A percentile compares a stretch with the other conserved stretches of the same genome.
phyloP scores from a whole-genome alignment of 2,113 vertebrate species.

The Penelope pileata region DNA sequence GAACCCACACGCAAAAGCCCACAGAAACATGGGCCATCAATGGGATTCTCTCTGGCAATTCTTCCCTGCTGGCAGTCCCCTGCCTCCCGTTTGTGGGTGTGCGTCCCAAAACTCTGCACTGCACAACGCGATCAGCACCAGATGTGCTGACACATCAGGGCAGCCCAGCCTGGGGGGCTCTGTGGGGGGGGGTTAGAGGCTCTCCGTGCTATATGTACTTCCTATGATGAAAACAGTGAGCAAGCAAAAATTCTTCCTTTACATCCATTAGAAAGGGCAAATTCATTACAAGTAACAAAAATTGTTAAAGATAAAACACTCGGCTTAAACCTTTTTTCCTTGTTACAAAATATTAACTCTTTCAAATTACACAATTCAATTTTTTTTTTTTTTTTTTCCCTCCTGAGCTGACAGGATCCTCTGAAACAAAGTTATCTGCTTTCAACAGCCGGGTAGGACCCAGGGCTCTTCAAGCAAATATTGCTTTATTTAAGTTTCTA shows the following conservation, averaged over 20 bases:
- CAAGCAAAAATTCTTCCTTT: constrained; percentile 31
- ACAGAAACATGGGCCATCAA: neutral
- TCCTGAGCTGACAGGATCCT: constrained; percentile 56
- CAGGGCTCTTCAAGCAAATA: constrained; percentile 72
- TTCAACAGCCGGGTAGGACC: constrained; percentile 42
- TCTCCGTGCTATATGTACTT: neutral
- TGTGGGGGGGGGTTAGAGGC: neutral
- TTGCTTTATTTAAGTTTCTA: constrained; percentile 77
- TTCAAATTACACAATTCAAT: constrained; percentile 15
- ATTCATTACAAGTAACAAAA: constrained; percentile 25
- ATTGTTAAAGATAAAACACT: constrained; percentile 11
- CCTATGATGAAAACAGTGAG: neutral
- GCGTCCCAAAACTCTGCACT: neutral
- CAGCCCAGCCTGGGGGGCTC: neutral
- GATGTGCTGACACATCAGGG: neutral
- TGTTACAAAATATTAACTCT: constrained; percentile 62
- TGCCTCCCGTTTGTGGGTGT: neutral
- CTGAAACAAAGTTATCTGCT: constrained; percentile 61
- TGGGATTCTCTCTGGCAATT: neutral
- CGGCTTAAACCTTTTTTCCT: constrained; percentile 40
- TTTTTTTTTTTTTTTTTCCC: neutral
- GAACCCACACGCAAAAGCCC: neutral
- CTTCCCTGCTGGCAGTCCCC: neutral
- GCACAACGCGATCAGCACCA: constrained; percentile 38
- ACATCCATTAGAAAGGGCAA: constrained; percentile 32